Evolutionary conservation across 1,140 invertebrate genomes (phyloP), one percentile per base, ranked within the genome.

Genomic region (Lordiphosa collinella): DNA sequence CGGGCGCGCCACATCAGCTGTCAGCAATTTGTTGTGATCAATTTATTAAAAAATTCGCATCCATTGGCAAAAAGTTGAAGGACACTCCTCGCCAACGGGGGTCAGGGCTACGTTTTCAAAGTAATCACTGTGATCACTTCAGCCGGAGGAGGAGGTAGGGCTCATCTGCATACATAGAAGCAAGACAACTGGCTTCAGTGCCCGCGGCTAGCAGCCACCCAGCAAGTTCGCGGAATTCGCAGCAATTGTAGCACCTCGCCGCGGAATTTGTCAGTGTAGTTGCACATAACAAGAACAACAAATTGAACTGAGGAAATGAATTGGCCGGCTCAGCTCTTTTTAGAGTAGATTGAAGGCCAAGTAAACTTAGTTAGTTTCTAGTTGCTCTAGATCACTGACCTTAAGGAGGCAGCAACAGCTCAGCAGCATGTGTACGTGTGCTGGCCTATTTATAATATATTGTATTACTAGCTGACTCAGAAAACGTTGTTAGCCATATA

Each of bases 21-120:
- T 82, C 78, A 82, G 76, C 76, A 82, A 82, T 82, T 82, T 82
- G 76, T 82, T 82, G 72, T 82, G 76, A 76, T 82, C 71, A 84
- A 82, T 82, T 84, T 82, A 82, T 82, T 82, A 80, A 80, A 61
- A 72, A 35, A 25, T 57, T 61, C 25, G 35, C 25, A 8, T 22
- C 43, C 4, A 12, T 25, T 44, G 32, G 14, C 40, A 37, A 43
- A 56, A 55, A 61, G 50, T 60, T 66, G 62, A 66, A 66, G 62
- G 62, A 66, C 57, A 40, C 50, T 32, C 8, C 34, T 34, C 46
- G 49, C 60, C 60, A 46, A 1, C 14, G 43, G 41, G 32, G 47
- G 44, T 46, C 53, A 50, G 62, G 46, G 12, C 25, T 31, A n/a
- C 41, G 16, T 18, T 12, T 10, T 11, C 22, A 16, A 57, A 48